Evolutionary conservation across 1,140 invertebrate species (phyloP).

Genomic region (Polyergus mexicanus): DNA sequence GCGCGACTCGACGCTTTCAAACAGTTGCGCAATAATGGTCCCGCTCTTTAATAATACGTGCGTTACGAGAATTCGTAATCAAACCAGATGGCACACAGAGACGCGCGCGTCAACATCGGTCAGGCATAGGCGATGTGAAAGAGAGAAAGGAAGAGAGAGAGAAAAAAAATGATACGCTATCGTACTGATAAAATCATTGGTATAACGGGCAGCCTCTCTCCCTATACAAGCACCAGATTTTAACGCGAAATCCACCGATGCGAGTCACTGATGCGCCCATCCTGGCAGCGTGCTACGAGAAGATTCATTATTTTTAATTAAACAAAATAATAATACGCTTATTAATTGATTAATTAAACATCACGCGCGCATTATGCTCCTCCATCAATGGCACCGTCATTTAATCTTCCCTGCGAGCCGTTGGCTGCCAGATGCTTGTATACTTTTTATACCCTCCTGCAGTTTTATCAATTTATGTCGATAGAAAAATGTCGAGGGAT

Average conservation of each 20-base stretch:
- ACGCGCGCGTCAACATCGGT: conserved; percentile 45
- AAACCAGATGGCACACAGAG: conserved; percentile 63
- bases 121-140: conserved; percentile 1
- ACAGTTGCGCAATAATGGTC: conserved; percentile 64
- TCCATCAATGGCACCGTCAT: conserved; percentile 68
- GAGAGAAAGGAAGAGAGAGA: conserved; percentile 10
- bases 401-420: conserved; percentile 69
- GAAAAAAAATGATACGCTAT: conserved; percentile 69
- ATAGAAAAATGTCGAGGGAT: background rate
- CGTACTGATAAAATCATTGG: conserved; percentile 73
- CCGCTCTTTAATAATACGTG: conserved; percentile 73
- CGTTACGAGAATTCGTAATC: conserved; percentile 74
- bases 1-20: conserved; percentile 65
- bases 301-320: conserved; percentile 81
- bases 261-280: conserved; percentile 18
- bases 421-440: conserved; percentile 61
- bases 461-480: conserved; percentile 35
- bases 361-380: conserved; percentile 70
- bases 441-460: conserved; percentile 59
- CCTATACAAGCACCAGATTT: conserved; percentile 57
- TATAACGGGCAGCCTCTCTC: conserved; percentile 63
- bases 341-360: conserved; percentile 82
- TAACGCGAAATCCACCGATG: conserved; percentile 52
- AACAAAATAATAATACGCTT: conserved; percentile 80
- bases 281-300: conserved; percentile 47